Base-by-base conservation (phyloP, 2,113 vertebrate species). In the Myotis davidii region DNA sequence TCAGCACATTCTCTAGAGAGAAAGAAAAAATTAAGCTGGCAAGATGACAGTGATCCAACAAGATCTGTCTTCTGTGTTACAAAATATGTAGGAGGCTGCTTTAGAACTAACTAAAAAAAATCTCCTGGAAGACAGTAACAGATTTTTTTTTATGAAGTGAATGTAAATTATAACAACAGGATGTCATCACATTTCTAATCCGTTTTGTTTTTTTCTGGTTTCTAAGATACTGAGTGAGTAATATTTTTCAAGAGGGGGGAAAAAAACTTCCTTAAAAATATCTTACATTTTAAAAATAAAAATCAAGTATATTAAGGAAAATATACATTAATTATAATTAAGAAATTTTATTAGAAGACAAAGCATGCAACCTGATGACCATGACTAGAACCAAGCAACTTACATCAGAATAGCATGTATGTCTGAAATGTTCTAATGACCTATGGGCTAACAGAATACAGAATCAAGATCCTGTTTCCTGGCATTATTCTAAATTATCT, bases 121-220 rank as follows among this genome's bases (percentile, higher is more conserved):
- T 54, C 64, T 16, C 86, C 32, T 88, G 32, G 56, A 90, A 94
- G 84, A 94, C 72, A 94, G 64, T 34, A 90, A 93, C 56, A 92
- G 81, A 94, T 96, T 92, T 72, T 61, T 93, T 93, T 88, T 91
- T 72, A 72, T 64, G 94, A 95, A 48, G 90, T 94, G 95, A 84
- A 3, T 82, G 25, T 48, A 78, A 97, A 97, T 89, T 69, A 79
- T 56, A 86, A 81, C 76, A 93, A 88, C 42, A 94, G 61, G 61
- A 97, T 97, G 95, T 95, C 89, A 97, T 61, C 52, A 82, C 37
- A 91, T 72, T 96, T 96, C 93, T 83, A 98, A 85, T 34, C 16
- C 39, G 10, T 81, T 69, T 81, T 50, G 25, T 79, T 67, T 42
- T 27, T 84, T 48, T 87, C 56, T 76, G 13, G 21, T 84, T 79